Percentiles rank a stretch among this genome's conserved stretches.
Evolutionary conservation across 2,888 invertebrate species (phyloP).

Genomic region (Lycaena phlaeas): DNA sequence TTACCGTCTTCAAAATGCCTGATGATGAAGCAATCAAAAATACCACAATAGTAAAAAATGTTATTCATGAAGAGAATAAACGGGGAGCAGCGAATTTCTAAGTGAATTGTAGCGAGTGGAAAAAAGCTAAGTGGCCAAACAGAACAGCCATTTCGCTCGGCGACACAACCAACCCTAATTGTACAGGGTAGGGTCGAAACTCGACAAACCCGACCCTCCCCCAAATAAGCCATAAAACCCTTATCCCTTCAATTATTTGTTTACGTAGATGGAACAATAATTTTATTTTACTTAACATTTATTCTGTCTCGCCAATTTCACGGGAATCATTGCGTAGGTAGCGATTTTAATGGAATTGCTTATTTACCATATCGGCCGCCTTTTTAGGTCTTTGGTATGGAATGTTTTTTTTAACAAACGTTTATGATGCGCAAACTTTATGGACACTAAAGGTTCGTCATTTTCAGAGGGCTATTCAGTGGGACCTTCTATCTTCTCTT

Average conservation of each 20-base stretch:
- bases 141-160: slow-evolving; percentile 35
- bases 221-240: slow-evolving; percentile 73
- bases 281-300: slow-evolving; percentile 74
- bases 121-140: slow-evolving; percentile 71
- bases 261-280: slow-evolving; percentile 71
- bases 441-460: no score
- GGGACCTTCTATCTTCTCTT: no score
- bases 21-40: no score
- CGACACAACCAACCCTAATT: slow-evolving; percentile 33
- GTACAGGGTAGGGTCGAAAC: slow-evolving; percentile 37
- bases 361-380: neutral
- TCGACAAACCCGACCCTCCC: slow-evolving; percentile 49
- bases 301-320: slow-evolving; percentile 73
- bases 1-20: no score
- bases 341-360: slow-evolving; percentile 70
- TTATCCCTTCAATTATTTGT: slow-evolving; percentile 71
- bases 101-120: slow-evolving; percentile 70
- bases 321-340: slow-evolving; percentile 71
- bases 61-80: slow-evolving; percentile 51
- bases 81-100: slow-evolving; percentile 50
- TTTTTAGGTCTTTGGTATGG: no score
- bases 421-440: no score
- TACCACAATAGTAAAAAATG: slow-evolving; percentile 20
- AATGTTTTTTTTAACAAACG: no score
- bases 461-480: no score